Conservation (phyloP, 2,888 invertebrate genomes). For the Callosobruchus maculatus region DNA sequence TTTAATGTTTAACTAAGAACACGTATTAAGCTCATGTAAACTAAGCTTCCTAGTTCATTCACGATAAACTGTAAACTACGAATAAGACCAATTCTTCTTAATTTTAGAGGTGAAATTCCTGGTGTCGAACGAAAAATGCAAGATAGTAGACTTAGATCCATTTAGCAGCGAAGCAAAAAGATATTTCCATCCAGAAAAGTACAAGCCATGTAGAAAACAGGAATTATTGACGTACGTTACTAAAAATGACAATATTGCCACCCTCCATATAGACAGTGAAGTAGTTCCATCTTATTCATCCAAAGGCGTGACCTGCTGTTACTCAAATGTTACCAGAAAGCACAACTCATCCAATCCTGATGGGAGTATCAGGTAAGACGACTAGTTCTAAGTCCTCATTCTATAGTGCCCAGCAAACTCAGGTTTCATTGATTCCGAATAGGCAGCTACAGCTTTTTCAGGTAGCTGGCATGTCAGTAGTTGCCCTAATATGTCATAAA, state of each 20-base stretch:
- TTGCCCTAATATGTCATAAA: too few relatives aligned
- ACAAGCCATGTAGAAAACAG: slow-evolving; percentile 53
- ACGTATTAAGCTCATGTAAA: too few relatives aligned
- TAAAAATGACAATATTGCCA: slow-evolving; percentile 33
- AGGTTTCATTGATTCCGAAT: too few relatives aligned
- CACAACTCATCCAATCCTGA: slow-evolving; percentile 28
- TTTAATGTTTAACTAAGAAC: too few relatives aligned
- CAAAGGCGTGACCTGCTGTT: slow-evolving; percentile 34
- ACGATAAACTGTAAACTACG: too few relatives aligned
- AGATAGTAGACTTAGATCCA: slow-evolving; percentile 60
- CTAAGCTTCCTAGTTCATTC: too few relatives aligned
- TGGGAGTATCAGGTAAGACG: slow-evolving; percentile 31
- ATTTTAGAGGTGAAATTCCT: slow-evolving; percentile 46
- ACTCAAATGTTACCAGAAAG: slow-evolving; percentile 34
- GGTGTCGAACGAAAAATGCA: slow-evolving; percentile 60
- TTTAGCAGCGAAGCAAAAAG: slow-evolving; percentile 55
- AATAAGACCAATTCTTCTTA: not conserved
- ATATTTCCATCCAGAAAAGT: slow-evolving; percentile 53
- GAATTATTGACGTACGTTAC: slow-evolving; percentile 41
- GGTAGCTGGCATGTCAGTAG: too few relatives aligned
- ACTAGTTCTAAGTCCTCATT: not conserved
- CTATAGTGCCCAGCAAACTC: too few relatives aligned
- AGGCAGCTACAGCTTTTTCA: too few relatives aligned
- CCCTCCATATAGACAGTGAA: slow-evolving; percentile 38
- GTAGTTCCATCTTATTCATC: slow-evolving; percentile 35